These are phyloP conservation scores for Chrysoperla carnea DNA, from an alignment of 1,140 invertebrate genomes.

Conservation along the genomic window DNA sequence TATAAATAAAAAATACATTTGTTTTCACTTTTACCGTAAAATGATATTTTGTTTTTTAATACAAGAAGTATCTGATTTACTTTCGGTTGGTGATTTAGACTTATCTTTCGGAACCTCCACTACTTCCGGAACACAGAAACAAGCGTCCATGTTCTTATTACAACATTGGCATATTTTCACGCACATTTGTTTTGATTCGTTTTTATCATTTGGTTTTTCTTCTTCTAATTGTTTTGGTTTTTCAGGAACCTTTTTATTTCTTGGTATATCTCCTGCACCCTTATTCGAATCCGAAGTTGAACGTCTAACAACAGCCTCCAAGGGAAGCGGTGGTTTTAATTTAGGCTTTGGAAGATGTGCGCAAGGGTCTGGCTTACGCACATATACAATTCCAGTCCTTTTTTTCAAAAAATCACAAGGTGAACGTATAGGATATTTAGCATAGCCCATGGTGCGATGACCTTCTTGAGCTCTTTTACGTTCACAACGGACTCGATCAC, in stretches of 20 bases:
- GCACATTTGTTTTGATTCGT: no score
- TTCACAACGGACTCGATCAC: background rate
- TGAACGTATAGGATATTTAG: slow-evolving; percentile 28
- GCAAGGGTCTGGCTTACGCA: no score
- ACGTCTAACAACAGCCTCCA: slow-evolving; percentile 2
- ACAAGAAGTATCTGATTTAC: no score
- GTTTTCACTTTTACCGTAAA: no score
- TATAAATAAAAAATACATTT: no score
- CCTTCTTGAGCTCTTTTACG: slow-evolving; percentile 9
- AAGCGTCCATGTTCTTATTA: no score
- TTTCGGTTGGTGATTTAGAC: no score
- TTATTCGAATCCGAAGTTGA: background rate
- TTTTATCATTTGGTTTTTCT: no score
- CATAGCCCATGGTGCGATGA: slow-evolving; percentile 37
- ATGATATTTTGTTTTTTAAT: no score
- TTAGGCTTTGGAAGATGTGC: slow-evolving; percentile 7
- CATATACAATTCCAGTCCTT: slow-evolving; percentile 15
- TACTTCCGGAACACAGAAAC: no score
- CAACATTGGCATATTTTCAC: no score
- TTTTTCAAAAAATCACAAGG: slow-evolving; percentile 38
- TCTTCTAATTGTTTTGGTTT: background rate
- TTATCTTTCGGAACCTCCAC: no score
- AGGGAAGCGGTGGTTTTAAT: slow-evolving; percentile 10
- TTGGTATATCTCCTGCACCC: background rate
- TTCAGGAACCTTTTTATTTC: background rate